Base-by-base conservation (phyloP, 2,797 vertebrate species). In the Ambastaia sidthimunki region DNA sequence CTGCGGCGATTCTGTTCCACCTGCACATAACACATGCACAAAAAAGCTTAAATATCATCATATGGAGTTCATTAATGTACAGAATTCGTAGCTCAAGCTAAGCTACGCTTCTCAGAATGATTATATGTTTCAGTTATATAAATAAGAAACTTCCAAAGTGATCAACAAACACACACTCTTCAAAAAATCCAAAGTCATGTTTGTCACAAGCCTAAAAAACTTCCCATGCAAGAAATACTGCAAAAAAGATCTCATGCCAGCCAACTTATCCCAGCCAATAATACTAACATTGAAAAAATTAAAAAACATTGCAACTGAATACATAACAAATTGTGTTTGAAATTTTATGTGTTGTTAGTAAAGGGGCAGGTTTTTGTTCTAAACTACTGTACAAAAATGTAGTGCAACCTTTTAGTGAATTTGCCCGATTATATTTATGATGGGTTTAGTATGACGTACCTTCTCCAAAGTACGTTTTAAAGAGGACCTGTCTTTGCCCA, bases 401-500 rank as follows among this genome's bases (percentile, higher is more conserved):
- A 48, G 47, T 48, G 47, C 47, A 48, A 48, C 37, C 41, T 76
- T 37, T 37, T 4, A 37, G 34, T 48, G 90, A 81, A 93, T 92
- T 81, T 90, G 88, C 80, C 94, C 91, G 57, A 88, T 90, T 76
- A 55, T 68, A 21, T 15, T 9, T 28, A 15, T 11, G 66, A 23
- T 48, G 15, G 31, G 25, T 23, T 57, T 47, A 28, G 23, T 11
- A 57, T 68, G 21, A 55, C 3, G 11, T 81, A 95, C 95, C 93
- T 94, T 94, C 83, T 93, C 92, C 80, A 95, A 87, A 0, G 90
- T 87, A 74, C 89, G 93, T 55, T 91, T 93, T 16, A 94, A 88
- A 3, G 89, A 83, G 47, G 87, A 85, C 84, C 88, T 94, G 76
- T 93, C 93, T 87, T 93, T 95, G 55, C 89, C 55, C 25, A 94